Percentiles rank a stretch among this genome's conserved stretches.
Conservation (phyloP, 2,113 vertebrate genomes). For the Zeus faber region DNA sequence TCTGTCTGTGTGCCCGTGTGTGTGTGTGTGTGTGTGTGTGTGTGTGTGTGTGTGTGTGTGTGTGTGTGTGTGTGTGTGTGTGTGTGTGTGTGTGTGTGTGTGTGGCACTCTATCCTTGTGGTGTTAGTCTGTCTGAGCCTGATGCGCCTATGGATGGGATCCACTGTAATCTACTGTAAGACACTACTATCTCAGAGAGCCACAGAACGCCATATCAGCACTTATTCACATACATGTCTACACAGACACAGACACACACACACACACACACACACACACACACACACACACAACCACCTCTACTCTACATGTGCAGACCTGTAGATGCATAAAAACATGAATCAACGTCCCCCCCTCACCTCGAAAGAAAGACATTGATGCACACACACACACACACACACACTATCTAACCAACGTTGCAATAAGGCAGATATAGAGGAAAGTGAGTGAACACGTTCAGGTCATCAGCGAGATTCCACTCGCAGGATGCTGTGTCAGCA, state of each 20-base stretch:
- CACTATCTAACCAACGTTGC: conserved; percentile 18
- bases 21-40: background rate
- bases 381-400: conserved; percentile 6
- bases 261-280: conserved; percentile 26
- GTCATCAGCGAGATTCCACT: conserved; percentile 63
- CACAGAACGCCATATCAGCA: conserved; percentile 61
- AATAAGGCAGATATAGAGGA: conserved; percentile 61
- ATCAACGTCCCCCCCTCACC: too few species aligned
- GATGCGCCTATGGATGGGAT: conserved; percentile 52
- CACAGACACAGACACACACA: conserved; percentile 21
- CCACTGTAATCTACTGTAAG: conserved; percentile 71
- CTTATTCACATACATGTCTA: conserved; percentile 29
- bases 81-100: conserved; percentile 12
- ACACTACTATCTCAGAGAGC: conserved; percentile 60
- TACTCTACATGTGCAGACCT: conserved; percentile 3
- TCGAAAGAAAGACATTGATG: background rate
- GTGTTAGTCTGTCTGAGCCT: conserved; percentile 39
- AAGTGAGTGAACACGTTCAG: conserved; percentile 68
- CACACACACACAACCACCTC: conserved; percentile 16
- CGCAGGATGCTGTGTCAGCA: conserved; percentile 66
- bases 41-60: conserved; percentile 16
- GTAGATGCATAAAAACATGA: background rate
- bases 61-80: conserved; percentile 15
- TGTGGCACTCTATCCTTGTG: conserved; percentile 13
- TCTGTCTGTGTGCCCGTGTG: background rate